Conservation (phyloP, 2,113 vertebrate genomes). For the Xiphophorus couchianus region DNA sequence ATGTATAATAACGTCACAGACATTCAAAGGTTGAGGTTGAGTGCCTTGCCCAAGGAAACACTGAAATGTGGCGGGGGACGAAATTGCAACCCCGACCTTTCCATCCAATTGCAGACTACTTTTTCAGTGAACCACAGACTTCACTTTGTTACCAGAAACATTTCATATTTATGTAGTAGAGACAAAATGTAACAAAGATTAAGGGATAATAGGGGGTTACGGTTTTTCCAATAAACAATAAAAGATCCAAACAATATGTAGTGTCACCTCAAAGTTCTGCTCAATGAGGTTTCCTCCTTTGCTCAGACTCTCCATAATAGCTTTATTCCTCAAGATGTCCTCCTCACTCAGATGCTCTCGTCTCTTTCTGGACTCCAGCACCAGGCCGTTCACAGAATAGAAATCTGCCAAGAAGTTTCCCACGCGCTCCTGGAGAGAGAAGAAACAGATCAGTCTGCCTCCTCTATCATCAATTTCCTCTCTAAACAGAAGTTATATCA, state of each 20-base stretch:
- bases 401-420: conserved; percentile 98
- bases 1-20: too few species aligned
- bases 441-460: neutral
- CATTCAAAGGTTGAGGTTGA: too few species aligned
- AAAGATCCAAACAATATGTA: neutral
- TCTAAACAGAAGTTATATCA: conserved; percentile 28
- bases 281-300: conserved; percentile 97
- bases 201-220: too few species aligned
- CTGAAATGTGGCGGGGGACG: too few species aligned
- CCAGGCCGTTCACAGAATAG: conserved; percentile 95
- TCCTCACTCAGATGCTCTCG: conserved; percentile 97
- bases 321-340: conserved; percentile 98
- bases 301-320: conserved; percentile 99
- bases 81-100: too few species aligned
- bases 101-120: too few species aligned
- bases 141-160: too few species aligned
- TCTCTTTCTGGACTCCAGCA: conserved; percentile 96
- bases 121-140: too few species aligned
- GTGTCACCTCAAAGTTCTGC: conserved; percentile 93
- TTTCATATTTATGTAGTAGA: too few species aligned
- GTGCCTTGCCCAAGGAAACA: too few species aligned
- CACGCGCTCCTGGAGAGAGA: conserved; percentile 88
- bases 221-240: neutral
- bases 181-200: too few species aligned
- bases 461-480: conserved; percentile 33